Evolutionary conservation across 1,140 invertebrate genomes (phyloP).

Genomic region (Drosophila mayri): DNA sequence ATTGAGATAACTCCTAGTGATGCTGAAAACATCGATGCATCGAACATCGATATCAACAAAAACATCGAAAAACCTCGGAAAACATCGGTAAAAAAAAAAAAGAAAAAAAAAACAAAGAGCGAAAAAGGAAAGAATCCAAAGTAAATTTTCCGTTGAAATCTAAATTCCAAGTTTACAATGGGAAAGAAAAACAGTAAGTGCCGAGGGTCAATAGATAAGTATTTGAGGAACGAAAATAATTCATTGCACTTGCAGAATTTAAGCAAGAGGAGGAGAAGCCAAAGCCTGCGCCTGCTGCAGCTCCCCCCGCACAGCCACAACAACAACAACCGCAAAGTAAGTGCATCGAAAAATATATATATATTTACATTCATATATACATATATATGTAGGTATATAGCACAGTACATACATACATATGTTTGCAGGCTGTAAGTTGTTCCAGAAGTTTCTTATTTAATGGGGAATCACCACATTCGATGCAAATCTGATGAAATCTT

Average conservation of each 20-base stretch:
- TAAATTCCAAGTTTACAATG: slow-evolving; percentile 1
- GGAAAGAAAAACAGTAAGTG: slow-evolving; percentile 54
- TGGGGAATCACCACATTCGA: slow-evolving; percentile 12
- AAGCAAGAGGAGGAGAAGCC: slow-evolving; percentile 8
- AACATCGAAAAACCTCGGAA: too few relatives aligned
- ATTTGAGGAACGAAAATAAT: neutral
- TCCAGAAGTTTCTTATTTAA: slow-evolving; percentile 8
- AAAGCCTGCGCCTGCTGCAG: slow-evolving; percentile 1
- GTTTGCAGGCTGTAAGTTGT: neutral
- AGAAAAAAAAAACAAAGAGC: too few relatives aligned
- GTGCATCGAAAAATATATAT: neutral
- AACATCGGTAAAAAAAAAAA: too few relatives aligned
- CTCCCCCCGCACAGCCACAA: slow-evolving; percentile 12
- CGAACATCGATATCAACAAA: too few relatives aligned
- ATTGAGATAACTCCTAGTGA: too few relatives aligned
- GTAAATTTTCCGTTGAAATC: neutral
- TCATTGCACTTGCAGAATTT: slow-evolving; percentile 11
- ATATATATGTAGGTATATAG: neutral
- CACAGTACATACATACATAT: neutral
- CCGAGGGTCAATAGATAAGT: too few relatives aligned
- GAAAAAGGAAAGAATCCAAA: too few relatives aligned
- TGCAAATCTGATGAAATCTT: slow-evolving; percentile 18
- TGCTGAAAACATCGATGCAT: too few relatives aligned
- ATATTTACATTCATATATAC: neutral
- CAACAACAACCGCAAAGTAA: slow-evolving; percentile 22